phyloP scores from a whole-genome alignment of 2,113 vertebrate genomes.

The Anas platyrhynchos region DNA sequence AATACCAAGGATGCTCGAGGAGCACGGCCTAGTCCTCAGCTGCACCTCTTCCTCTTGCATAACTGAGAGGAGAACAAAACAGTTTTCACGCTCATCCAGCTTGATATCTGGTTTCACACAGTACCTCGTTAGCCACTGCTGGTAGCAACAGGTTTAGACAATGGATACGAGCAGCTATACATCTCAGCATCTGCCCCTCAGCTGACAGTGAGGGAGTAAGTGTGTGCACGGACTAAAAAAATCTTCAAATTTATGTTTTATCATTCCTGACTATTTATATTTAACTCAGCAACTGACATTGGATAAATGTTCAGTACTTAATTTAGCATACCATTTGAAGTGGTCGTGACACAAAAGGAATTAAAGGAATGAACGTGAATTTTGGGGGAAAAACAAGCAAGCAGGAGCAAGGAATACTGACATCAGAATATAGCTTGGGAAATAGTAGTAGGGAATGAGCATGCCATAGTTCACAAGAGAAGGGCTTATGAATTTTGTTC shows the following conservation, averaged over 20 bases:
- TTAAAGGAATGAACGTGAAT: constrained; percentile 26
- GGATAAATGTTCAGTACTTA: constrained; percentile 32
- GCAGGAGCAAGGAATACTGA: background rate
- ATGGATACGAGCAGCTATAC: background rate
- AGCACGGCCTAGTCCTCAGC: background rate
- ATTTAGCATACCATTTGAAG: constrained; percentile 40
- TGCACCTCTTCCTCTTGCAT: background rate
- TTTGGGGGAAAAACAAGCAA: background rate
- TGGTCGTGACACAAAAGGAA: constrained; percentile 24
- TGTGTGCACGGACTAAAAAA: background rate
- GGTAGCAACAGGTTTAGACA: background rate
- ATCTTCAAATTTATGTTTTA: constrained; percentile 15
- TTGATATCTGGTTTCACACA: background rate
- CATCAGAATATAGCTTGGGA: background rate
- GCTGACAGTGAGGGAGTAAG: background rate
- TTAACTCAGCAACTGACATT: constrained; percentile 23
- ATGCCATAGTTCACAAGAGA: background rate
- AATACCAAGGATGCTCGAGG: background rate
- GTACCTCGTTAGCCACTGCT: background rate
- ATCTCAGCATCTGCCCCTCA: background rate
- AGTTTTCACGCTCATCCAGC: background rate
- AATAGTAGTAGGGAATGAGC: background rate
- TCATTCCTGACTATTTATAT: constrained; percentile 36
- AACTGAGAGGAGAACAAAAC: background rate
- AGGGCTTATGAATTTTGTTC: background rate